Conservation (phyloP, 2,888 invertebrate genomes). For the Andrena haemorrhoa region DNA sequence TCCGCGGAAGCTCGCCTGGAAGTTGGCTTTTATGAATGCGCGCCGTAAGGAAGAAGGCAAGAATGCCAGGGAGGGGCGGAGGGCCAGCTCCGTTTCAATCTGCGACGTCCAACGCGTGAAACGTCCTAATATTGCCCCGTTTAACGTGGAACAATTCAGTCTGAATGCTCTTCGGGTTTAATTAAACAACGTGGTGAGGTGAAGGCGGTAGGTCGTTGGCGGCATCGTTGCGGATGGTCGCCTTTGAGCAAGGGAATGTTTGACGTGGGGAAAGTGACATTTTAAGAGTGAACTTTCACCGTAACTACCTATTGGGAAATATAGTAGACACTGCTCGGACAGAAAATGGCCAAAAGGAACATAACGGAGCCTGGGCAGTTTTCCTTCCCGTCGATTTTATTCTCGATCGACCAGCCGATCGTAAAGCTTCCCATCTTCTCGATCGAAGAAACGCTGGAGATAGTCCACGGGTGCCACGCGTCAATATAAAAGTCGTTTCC, state of each 20-base stretch:
- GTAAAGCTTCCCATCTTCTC: conserved; percentile 12
- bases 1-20: background rate
- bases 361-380: too few species aligned
- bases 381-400: too few species aligned
- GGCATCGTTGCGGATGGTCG: background rate
- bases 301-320: too few species aligned
- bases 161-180: background rate
- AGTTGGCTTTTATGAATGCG: conserved; percentile 26
- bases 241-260: background rate
- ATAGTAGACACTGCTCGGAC: too few species aligned
- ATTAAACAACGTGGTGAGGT: conserved; percentile 18
- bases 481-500: conserved; percentile 60
- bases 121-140: background rate
- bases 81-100: background rate
- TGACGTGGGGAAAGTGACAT: background rate
- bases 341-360: too few species aligned
- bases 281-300: background rate
- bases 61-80: background rate
- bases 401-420: conserved; percentile 5
- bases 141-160: conserved; percentile 19
- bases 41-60: background rate
- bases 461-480: conserved; percentile 1
- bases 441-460: conserved; percentile 8
- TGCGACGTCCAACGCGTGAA: conserved; percentile 5
- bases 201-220: background rate